Base-by-base conservation (phyloP, 2,888 invertebrate species). In the Pristionchus exspectatus region DNA sequence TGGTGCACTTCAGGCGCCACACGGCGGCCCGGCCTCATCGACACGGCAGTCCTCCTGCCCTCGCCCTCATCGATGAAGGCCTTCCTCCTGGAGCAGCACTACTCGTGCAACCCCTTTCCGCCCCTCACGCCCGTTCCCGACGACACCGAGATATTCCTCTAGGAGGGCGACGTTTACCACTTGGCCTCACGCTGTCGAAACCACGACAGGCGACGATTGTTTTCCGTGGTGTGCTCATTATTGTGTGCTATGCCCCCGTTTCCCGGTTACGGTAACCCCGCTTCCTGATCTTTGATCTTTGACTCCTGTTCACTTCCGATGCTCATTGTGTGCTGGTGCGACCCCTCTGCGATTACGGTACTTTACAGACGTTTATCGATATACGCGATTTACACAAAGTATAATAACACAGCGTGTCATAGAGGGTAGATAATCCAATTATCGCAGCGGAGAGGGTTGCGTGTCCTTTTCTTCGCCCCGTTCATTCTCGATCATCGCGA, bases 91-190 rank as follows among this genome's bases (percentile, higher is more conserved):
- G 84, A 85, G 38, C 59, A 85, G 59, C 24, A 85, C 59, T 85
- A 33, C 59, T 85, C 84, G 59, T 59, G 56, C 84, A 85, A 85
- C 27, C 84, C 84, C 12, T 85, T 59, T 38, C 84, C 84, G 5
- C 84, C 84, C 1, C 84, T 85, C 7, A 85, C 84, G 0, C 84
- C 81, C n/a, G 81, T 81, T 0, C 27, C 59, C 9, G 84, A 85
- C 59, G 84, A 85, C 30, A 30, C 84, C 38, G 84, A 85, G 59
- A 85, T 85, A 1, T 85, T 85, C 59, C 59, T 85, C 21, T 85
- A 85, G 84, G 16, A 56, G 38, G 33, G 59, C 74, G 74, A 74
- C 74, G 74, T 21, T 33, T 74, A 38, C 33, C 24, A 38, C 21
- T 38, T 9, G 38, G 1, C 21, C 74, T 74, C 74, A 38, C 74